Conservation (phyloP, 2,888 invertebrate genomes). For the Hipparchia semele region DNA sequence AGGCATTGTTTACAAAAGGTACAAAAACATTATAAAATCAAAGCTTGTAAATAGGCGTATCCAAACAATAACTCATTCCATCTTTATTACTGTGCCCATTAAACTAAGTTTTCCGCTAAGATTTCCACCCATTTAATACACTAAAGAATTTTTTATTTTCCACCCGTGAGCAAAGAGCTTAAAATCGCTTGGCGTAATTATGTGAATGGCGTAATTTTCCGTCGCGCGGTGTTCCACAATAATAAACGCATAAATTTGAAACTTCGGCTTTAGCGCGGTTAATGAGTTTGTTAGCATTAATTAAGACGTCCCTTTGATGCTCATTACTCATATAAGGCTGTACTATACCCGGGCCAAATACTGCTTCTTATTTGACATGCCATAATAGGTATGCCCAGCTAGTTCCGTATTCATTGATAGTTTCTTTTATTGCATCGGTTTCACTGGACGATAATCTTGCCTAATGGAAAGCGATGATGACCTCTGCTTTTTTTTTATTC, state of each 20-base stretch:
- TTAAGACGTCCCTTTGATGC: slow-evolving; percentile 50
- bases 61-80: slow-evolving; percentile 41
- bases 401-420: neutral
- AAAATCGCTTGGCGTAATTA: slow-evolving; percentile 15
- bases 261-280: slow-evolving; percentile 45
- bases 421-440: too few relatives aligned
- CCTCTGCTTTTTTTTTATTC: too few relatives aligned
- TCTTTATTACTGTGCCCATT: slow-evolving; percentile 43
- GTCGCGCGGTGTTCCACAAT: slow-evolving; percentile 33
- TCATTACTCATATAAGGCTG: slow-evolving; percentile 43
- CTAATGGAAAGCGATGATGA: too few relatives aligned
- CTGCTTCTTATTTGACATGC: neutral
- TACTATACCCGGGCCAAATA: slow-evolving; percentile 1
- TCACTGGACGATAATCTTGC: too few relatives aligned
- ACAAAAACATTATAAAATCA: slow-evolving; percentile 16
- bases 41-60: slow-evolving; percentile 24
- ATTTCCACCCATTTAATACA: slow-evolving; percentile 5
- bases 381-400: neutral
- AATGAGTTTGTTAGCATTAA: slow-evolving; percentile 52
- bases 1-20: slow-evolving; percentile 4
- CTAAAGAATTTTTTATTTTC: neutral
- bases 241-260: slow-evolving; percentile 49
- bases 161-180: neutral
- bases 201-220: slow-evolving; percentile 19
- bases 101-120: slow-evolving; percentile 34